Evolutionary conservation across 2,797 vertebrate species (phyloP).

Genomic region (Ambastaia sidthimunki): DNA sequence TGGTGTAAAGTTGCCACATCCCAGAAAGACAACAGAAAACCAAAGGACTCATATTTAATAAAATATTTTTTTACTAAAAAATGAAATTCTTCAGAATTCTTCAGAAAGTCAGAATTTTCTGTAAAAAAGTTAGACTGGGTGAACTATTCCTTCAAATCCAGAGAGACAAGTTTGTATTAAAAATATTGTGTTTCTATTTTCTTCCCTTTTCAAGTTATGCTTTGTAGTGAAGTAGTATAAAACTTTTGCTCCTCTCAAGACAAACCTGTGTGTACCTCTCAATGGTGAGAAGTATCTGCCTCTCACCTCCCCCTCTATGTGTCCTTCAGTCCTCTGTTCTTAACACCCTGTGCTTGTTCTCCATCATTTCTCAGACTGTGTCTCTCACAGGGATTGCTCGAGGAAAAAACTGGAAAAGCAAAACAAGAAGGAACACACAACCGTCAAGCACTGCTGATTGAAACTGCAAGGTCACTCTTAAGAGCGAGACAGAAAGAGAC

Average conservation of each 20-base stretch:
- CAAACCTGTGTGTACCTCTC: conserved; percentile 17
- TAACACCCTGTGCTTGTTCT: conserved; percentile 33
- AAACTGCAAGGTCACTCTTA: conserved; percentile 77
- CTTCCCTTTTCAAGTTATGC: neutral
- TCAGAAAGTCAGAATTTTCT: too few species aligned
- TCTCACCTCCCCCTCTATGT: conserved; percentile 26
- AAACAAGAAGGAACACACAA: conserved; percentile 64
- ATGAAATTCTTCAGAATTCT: too few species aligned
- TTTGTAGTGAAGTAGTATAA: neutral
- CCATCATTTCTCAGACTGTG: conserved; percentile 58
- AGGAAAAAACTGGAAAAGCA: conserved; percentile 43
- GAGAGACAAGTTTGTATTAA: too few species aligned
- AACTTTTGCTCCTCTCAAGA: conserved; percentile 5
- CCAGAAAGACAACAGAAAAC: too few species aligned
- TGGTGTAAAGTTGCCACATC: too few species aligned
- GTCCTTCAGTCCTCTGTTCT: conserved; percentile 19
- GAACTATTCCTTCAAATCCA: too few species aligned
- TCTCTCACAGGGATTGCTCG: conserved; percentile 63
- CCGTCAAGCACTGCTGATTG: conserved; percentile 75
- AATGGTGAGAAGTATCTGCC: conserved; percentile 31
- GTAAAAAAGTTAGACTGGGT: too few species aligned
- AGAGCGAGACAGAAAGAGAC: conserved; percentile 44
- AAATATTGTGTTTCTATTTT: neutral
- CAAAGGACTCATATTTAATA: too few species aligned
- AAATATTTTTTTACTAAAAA: too few species aligned